These are phyloP conservation scores for Heliconius sara DNA, from an alignment of 2,888 invertebrate species.

Conservation along the genomic window DNA sequence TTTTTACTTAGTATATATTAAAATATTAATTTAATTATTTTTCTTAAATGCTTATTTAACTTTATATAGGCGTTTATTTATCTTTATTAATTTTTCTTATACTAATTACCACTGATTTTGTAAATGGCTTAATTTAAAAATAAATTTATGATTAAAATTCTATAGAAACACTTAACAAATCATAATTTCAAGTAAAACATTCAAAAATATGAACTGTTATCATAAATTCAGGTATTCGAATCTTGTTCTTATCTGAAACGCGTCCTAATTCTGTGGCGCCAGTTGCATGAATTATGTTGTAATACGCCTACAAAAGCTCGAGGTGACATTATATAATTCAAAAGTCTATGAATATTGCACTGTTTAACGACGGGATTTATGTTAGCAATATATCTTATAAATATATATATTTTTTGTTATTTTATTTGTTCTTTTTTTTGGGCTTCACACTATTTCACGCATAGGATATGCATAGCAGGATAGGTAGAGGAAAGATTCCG, in stretches of 20 bases:
- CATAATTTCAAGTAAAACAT: neutral
- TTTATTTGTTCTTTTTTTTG: neutral
- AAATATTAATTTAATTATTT: neutral
- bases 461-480: neutral
- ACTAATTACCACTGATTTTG: no score
- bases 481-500: neutral
- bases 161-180: neutral
- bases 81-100: no score
- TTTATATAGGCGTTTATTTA: no score
- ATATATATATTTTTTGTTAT: neutral
- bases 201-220: neutral
- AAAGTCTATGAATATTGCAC: conserved; percentile 15
- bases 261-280: conserved; percentile 31
- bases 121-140: no score
- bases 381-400: neutral
- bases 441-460: neutral
- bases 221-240: conserved; percentile 9
- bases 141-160: neutral
- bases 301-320: conserved; percentile 28
- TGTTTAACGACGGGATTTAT: neutral
- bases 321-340: conserved; percentile 24
- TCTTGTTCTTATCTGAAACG: conserved; percentile 17
- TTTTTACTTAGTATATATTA: neutral
- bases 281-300: conserved; percentile 28
- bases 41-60: neutral